These are phyloP conservation scores for Barbus barbus DNA, from an alignment of 2,113 vertebrate genomes.

Conservation along the genomic window DNA sequence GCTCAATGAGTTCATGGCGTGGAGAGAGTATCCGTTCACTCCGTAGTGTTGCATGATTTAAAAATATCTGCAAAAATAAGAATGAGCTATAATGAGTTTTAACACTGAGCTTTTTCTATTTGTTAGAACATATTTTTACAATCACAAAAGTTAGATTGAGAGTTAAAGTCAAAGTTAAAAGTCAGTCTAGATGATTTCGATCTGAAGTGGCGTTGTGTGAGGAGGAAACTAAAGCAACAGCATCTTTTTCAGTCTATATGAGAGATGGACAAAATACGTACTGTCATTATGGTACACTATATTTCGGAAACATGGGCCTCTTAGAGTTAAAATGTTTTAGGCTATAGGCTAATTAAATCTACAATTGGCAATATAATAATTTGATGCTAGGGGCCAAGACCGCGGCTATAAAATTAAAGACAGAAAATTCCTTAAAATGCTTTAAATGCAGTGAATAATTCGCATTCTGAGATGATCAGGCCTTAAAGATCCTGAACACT, in stretches of 20 bases:
- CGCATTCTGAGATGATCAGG: not conserved
- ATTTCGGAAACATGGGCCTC: not conserved
- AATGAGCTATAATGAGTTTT: not conserved
- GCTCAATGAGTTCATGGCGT: constrained; percentile 96
- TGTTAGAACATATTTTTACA: not conserved
- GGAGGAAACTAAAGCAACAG: not conserved
- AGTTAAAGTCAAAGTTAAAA: not conserved
- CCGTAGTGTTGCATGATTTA: constrained; percentile 95
- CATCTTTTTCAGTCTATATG: not conserved
- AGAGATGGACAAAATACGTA: not conserved
- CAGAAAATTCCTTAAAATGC: not conserved
- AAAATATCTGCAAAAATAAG: constrained; percentile 20
- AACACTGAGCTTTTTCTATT: not conserved
- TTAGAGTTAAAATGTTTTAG: no score
- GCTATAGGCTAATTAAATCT: no score
- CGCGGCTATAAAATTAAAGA: not conserved
- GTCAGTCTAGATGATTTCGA: not conserved
- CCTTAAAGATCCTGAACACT: not conserved
- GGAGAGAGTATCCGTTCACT: constrained; percentile 96
- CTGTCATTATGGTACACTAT: not conserved
- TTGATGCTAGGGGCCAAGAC: no score
- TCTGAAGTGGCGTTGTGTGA: not conserved
- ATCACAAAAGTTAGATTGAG: not conserved
- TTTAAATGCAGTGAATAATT: no score
- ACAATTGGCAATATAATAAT: no score